Evolutionary conservation across 2,113 vertebrate genomes (phyloP).

Genomic region (Poecile atricapillus): DNA sequence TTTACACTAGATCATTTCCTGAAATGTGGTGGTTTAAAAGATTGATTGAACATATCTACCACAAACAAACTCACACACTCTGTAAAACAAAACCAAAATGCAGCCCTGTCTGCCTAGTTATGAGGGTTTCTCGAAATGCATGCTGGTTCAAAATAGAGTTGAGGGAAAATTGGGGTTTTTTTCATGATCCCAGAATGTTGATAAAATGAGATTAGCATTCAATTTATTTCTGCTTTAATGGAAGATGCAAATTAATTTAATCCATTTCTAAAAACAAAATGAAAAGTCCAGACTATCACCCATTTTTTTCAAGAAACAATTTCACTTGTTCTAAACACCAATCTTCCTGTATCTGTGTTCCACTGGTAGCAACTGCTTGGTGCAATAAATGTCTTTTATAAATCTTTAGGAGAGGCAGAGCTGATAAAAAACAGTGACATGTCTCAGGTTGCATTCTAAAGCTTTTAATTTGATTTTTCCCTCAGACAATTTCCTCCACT

Average conservation of each 20-base stretch:
- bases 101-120: neutral
- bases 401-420: neutral
- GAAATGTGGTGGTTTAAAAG: neutral
- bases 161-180: neutral
- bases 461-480: slow-evolving; percentile 2
- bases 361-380: neutral
- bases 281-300: neutral
- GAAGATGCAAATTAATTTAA: neutral
- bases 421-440: neutral
- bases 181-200: neutral
- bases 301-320: neutral
- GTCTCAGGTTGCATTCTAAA: neutral
- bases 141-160: neutral
- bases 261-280: neutral
- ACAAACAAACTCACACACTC: neutral
- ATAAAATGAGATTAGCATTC: neutral
- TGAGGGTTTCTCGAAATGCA: neutral
- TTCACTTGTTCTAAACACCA: neutral
- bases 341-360: neutral
- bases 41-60: neutral
- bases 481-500: neutral
- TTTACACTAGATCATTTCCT: neutral
- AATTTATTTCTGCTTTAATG: neutral
- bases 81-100: neutral
- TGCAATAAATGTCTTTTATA: neutral